Percentiles rank a stretch among this genome's conserved stretches.
These are phyloP conservation scores for Myotis brandtii DNA, from an alignment of 2,113 vertebrate species.

Conservation along the genomic window DNA sequence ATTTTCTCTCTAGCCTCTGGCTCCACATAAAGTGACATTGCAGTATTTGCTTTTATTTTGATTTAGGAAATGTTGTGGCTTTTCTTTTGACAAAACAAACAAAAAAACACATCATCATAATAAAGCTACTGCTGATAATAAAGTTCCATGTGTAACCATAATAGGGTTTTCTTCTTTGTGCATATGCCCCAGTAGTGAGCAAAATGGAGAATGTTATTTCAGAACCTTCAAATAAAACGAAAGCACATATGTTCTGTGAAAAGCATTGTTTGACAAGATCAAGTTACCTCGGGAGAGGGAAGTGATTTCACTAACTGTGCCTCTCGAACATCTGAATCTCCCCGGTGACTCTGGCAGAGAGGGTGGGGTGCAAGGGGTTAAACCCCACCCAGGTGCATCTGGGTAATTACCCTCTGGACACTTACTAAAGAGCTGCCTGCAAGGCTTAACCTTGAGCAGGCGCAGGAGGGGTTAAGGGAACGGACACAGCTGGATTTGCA, in stretches of 20 bases:
- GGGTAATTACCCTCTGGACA: constrained; percentile 69
- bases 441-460: constrained; percentile 55
- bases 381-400: constrained; percentile 69
- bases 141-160: not conserved
- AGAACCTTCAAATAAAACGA: constrained; percentile 61
- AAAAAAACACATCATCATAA: not conserved
- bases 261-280: constrained; percentile 66
- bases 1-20: not conserved
- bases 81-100: constrained; percentile 8
- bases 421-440: constrained; percentile 59
- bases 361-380: constrained; percentile 40
- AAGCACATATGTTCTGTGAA: constrained; percentile 63
- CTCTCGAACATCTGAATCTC: constrained; percentile 51
- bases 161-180: not conserved
- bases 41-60: not conserved
- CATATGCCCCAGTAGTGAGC: not conserved
- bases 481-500: constrained; percentile 82
- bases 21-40: not conserved
- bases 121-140: not conserved
- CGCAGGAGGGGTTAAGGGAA: constrained; percentile 79
- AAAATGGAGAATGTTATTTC: constrained; percentile 49
- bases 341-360: not conserved
- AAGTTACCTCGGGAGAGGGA: constrained; percentile 56
- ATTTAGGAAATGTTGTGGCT: not conserved
- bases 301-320: not conserved